Percentiles rank a stretch among this genome's conserved stretches.
These are phyloP conservation scores for Halichoerus grypus DNA, from an alignment of 2,113 vertebrate genomes.

Conservation along the genomic window DNA sequence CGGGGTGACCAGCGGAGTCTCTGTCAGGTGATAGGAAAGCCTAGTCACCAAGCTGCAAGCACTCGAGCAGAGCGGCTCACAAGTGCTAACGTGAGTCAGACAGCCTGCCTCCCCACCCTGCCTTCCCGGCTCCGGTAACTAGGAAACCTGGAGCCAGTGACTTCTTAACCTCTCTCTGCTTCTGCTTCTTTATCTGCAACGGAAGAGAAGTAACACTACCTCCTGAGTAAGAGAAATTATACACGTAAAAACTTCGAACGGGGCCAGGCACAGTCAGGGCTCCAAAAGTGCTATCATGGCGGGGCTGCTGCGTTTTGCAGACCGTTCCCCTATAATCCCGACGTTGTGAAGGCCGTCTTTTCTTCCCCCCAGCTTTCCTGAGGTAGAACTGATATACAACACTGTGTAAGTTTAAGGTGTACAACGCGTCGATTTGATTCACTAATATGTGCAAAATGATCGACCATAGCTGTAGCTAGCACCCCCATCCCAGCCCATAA, in stretches of 20 bases:
- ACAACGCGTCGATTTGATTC: background rate
- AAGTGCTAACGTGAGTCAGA: background rate
- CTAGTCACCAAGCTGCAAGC: background rate
- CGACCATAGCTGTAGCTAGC: background rate
- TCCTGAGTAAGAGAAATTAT: background rate
- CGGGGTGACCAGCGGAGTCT: background rate
- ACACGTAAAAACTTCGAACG: background rate
- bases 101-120: background rate
- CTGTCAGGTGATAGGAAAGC: background rate
- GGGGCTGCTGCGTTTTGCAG: background rate
- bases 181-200: background rate
- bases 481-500: background rate
- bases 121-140: background rate
- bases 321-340: background rate
- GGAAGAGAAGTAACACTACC: background rate
- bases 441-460: background rate
- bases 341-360: background rate
- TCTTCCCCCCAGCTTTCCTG: rapidly evolving
- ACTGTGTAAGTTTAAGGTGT: background rate
- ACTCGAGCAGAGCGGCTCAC: background rate
- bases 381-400: background rate
- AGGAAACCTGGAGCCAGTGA: background rate
- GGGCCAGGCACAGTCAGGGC: background rate
- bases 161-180: background rate
- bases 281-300: background rate